Evolutionary conservation across 2,888 invertebrate species (phyloP), one percentile per base, ranked within the genome.

Genomic region (Pyrgus malvae): DNA sequence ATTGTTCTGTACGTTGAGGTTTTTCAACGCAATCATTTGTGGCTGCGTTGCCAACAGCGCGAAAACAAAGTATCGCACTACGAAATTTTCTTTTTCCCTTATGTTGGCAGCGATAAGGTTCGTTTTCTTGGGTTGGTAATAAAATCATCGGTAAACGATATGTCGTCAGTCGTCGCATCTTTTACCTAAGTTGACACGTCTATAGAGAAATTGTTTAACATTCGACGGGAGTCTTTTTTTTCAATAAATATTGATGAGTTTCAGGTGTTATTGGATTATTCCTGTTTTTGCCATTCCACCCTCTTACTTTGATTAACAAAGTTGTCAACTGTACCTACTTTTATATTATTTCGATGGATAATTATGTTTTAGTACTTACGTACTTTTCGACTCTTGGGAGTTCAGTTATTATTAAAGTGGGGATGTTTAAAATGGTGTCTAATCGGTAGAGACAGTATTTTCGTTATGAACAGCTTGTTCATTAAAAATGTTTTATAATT

Each of bases 231-330:
- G 58, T 60, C 60, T 65, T 69, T 73, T 77, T 68, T 77, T 78
- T 73, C 76, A 72, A 80, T 80, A 80, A 78, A 80, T 78, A 78
- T 80, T 78, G 75, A 80, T 77, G 75, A 76, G 74, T 68, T 69
- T 67, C 59, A 63, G 62, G 56, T 60, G 61, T 58, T 62, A 69
- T 70, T 66, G 68, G 67, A 65, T 67, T 67, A 67, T 70, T 38
- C 53, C 45, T 45, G 53, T 45, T 53, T 74, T 71, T 62, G 60
- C 61, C 62, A 57, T 70, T 61, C 66, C 55, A 70, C 68, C 71
- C 70, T 68, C 70, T 72, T 72, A 70, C 71, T 80, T 80, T 79
- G 76, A 83, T 83, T 82, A 82, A 73, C 64, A 83, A 83, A 83
- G 78, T 82, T 83, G 59, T 56, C 66, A 62, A 56, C 64, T 62